Evolutionary conservation across 1,140 invertebrate genomes (phyloP), one percentile per base, ranked within the genome.

Genomic region (Pachypeltis micranthus): DNA sequence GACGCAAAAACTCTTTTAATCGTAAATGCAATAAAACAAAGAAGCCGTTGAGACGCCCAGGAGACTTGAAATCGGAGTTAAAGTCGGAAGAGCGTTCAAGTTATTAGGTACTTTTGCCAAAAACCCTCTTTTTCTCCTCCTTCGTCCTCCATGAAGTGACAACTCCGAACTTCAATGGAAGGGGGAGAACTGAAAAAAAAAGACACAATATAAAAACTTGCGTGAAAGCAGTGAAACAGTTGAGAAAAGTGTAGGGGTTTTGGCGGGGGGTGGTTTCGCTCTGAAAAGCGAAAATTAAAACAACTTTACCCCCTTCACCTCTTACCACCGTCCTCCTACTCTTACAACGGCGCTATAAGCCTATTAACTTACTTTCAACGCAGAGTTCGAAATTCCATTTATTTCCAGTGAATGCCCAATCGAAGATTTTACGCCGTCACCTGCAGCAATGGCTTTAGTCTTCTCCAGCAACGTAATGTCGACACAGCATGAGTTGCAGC

Each of bases 1-100:
- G 31, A 39, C 31, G 31, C 31, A 39, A 51, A 51, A 51, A 51
- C 12, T 51, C 47, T 51, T 51, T 10, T 51, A 51, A 51, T 51
- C 47, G 47, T 51, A 51, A 51, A 51, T 51, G 47, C 47, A 51
- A 51, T 51, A 51, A 51, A 51, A 51, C 47, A 51, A 51, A 51
- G 47, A 21, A 51, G 47, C 23, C 23, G 47, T 51, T 51, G 47
- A 51, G 47, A 51, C 47, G 47, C 47, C 21, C 47, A 51, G 47
- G 47, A 51, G 47, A 51, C 47, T 51, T 10, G 47, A 21, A 21
- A 51, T 10, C 4, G 21, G 47, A 21, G 10, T 10, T 16, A 51
- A 21, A 21, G 47, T 14, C 12, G 47, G 19, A 21, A 51, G 47
- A 21, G 10, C 10, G 47, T 10, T 51, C 47, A 21, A 51, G 47